Evolutionary conservation across 2,888 invertebrate species (phyloP).

Genomic region (Dromius quadrimaculatus): DNA sequence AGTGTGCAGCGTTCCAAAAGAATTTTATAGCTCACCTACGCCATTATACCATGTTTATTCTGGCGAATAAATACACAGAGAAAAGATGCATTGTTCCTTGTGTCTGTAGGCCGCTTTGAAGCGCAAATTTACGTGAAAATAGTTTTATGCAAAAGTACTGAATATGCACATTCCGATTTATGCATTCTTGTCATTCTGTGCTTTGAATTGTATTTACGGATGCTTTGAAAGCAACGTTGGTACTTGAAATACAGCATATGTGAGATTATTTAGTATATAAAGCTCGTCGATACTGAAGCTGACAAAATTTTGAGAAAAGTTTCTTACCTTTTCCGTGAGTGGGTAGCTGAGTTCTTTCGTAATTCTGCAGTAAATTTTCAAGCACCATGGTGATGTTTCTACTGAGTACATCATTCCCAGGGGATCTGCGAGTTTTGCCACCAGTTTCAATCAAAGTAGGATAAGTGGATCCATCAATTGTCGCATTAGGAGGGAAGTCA

Average conservation of each 20-base stretch:
- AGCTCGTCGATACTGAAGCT: too few species aligned
- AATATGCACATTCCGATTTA: constrained; percentile 27
- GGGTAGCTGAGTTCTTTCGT: constrained; percentile 90
- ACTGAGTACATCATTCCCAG: constrained; percentile 79
- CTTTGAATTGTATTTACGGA: constrained; percentile 20
- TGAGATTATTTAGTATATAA: constrained; percentile 7
- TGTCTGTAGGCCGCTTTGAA: constrained; percentile 27
- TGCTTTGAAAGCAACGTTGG: not conserved
- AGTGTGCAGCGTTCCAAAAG: too few species aligned
- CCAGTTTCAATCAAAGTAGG: not conserved
- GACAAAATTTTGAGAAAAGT: too few species aligned
- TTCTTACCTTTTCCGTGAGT: constrained; percentile 93
- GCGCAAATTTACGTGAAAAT: constrained; percentile 31
- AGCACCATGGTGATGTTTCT: constrained; percentile 87
- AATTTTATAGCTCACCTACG: too few species aligned
- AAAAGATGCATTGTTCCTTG: constrained; percentile 19
- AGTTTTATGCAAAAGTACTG: constrained; percentile 34
- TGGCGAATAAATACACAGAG: not conserved
- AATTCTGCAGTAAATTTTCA: constrained; percentile 89
- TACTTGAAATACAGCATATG: not conserved
- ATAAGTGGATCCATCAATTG: constrained; percentile 2
- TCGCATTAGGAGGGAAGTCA: not conserved
- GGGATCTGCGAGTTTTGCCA: constrained; percentile 64
- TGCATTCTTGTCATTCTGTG: constrained; percentile 30
- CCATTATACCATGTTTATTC: not conserved